A percentile compares a stretch with the other conserved stretches of the same genome.
Evolutionary conservation across 2,113 vertebrate genomes (phyloP).

Genomic region (Erythrocercus mccallii): DNA sequence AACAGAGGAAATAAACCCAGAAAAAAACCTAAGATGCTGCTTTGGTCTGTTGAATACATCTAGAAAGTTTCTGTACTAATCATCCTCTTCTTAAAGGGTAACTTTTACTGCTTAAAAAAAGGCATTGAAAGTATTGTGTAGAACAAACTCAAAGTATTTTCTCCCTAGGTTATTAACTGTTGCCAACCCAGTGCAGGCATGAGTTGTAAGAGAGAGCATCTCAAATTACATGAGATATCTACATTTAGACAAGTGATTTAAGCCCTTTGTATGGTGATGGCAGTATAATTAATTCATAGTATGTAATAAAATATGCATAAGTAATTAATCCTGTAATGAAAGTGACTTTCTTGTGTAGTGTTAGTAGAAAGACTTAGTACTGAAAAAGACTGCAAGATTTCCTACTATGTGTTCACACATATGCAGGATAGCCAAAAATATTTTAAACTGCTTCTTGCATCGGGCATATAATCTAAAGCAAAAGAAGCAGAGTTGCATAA

Average conservation of each 20-base stretch:
- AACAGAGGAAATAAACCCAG: neutral
- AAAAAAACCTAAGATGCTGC: neutral
- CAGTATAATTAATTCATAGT: conserved; percentile 53
- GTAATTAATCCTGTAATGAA: conserved; percentile 39
- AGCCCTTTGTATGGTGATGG: neutral
- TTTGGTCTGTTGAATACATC: neutral
- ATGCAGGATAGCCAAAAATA: neutral
- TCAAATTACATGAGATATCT: neutral
- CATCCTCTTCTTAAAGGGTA: neutral
- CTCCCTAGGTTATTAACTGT: neutral
- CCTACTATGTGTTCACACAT: neutral
- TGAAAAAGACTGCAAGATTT: neutral
- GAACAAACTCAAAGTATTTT: neutral
- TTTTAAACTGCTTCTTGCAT: neutral
- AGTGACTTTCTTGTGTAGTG: neutral
- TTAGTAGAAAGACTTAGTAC: neutral
- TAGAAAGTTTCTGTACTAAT: neutral
- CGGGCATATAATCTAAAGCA: neutral
- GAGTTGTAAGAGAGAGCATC: neutral
- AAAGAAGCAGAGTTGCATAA: neutral
- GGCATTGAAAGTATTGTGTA: neutral
- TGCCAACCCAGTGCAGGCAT: neutral
- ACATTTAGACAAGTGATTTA: neutral
- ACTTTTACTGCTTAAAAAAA: neutral
- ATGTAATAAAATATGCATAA: conserved; percentile 45